These are phyloP conservation scores for Epistrophe grossulariae DNA, from an alignment of 2,888 invertebrate species.

Conservation along the genomic window DNA sequence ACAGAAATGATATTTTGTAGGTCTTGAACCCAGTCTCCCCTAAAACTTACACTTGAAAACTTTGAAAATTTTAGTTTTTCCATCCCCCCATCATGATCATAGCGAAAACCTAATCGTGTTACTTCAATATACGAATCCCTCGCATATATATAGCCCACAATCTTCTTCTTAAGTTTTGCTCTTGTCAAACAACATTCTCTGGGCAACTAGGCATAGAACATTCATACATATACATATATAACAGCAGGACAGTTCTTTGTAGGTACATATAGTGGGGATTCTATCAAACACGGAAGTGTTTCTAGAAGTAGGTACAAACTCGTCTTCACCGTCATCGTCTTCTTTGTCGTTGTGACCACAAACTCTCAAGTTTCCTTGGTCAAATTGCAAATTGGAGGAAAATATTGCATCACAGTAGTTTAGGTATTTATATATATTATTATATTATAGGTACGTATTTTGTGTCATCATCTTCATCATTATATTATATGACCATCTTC, in stretches of 20 bases:
- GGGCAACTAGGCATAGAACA: slow-evolving; percentile 9
- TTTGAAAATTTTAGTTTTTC: not conserved
- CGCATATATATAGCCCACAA: slow-evolving; percentile 16
- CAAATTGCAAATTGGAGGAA: slow-evolving; percentile 49
- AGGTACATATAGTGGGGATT: slow-evolving; percentile 16
- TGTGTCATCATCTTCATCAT: slow-evolving; percentile 49
- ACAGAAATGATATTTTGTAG: too few relatives aligned
- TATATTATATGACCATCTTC: slow-evolving; percentile 25
- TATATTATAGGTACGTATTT: slow-evolving; percentile 21
- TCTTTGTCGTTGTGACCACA: slow-evolving; percentile 17
- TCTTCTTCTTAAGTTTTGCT: slow-evolving; percentile 37
- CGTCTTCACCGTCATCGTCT: not conserved
- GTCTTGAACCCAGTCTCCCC: not conserved
- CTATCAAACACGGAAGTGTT: slow-evolving; percentile 69
- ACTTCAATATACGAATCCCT: slow-evolving; percentile 15
- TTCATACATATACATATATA: not conserved
- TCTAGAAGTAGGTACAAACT: slow-evolving; percentile 34
- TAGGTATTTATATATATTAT: not conserved
- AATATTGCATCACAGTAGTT: slow-evolving; percentile 25
- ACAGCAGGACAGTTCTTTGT: slow-evolving; percentile 35
- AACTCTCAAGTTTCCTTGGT: slow-evolving; percentile 25
- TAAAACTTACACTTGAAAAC: slow-evolving; percentile 3
- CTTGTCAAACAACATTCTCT: slow-evolving; percentile 65
- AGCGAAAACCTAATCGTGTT: slow-evolving; percentile 3
- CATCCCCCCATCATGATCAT: not conserved